These are phyloP conservation scores for Microcebus tavaratra DNA, from an alignment of 2,113 vertebrate species.

Conservation along the genomic window DNA sequence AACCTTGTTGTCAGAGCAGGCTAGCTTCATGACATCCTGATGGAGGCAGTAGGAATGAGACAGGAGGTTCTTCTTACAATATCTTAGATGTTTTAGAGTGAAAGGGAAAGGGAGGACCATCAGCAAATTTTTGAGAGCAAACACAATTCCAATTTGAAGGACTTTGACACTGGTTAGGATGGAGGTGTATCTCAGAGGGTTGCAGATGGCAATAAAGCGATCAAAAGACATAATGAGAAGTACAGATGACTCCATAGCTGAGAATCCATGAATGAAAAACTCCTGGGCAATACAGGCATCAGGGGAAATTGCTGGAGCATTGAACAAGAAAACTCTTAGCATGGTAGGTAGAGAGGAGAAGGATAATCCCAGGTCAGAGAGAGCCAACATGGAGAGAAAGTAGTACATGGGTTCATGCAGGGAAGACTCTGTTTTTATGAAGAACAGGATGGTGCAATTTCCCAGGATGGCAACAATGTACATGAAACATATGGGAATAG, in stretches of 20 bases:
- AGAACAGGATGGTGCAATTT: constrained; percentile 63
- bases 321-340: constrained; percentile 71
- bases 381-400: constrained; percentile 71
- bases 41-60: constrained; percentile 69
- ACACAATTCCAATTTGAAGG: not conserved
- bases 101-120: constrained; percentile 54
- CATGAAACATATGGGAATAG: constrained; percentile 60
- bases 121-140: constrained; percentile 32
- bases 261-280: constrained; percentile 70
- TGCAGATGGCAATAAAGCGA: constrained; percentile 44
- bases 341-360: constrained; percentile 69
- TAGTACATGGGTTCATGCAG: constrained; percentile 74
- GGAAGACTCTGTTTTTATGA: constrained; percentile 61
- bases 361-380: constrained; percentile 57
- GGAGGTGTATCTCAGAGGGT: constrained; percentile 54
- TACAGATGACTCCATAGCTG: constrained; percentile 58
- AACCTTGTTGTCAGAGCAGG: constrained; percentile 51
- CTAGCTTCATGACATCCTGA: constrained; percentile 63
- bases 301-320: not conserved
- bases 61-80: constrained; percentile 51
- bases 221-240: constrained; percentile 62
- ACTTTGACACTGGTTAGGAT: constrained; percentile 26
- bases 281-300: constrained; percentile 67
- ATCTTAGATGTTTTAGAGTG: constrained; percentile 39
- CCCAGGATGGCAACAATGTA: constrained; percentile 61